A percentile compares a stretch with the other conserved stretches of the same genome.
phyloP scores from a whole-genome alignment of 2,797 vertebrate species.

The Peromyscus melanophrys region DNA sequence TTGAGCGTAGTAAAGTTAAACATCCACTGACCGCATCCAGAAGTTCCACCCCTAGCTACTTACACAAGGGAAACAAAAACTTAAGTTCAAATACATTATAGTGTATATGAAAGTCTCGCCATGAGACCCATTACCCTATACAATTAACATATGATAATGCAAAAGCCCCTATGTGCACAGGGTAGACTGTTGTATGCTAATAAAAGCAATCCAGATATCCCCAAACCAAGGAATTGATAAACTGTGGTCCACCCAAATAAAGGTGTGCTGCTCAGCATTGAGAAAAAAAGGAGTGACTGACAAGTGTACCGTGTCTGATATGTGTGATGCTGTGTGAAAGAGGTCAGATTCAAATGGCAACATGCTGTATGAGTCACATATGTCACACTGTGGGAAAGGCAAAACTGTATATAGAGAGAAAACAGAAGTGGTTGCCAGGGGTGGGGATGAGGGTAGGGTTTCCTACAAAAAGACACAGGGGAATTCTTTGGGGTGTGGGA shows the following conservation, averaged over 20 bases:
- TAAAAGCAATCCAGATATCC: not conserved
- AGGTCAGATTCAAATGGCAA: not conserved
- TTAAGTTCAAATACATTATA: not conserved
- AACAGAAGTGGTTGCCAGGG: conserved; percentile 23
- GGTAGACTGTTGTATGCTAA: not conserved
- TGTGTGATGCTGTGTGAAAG: not conserved
- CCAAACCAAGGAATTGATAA: not conserved
- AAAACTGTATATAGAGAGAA: not conserved
- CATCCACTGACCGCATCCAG: not conserved
- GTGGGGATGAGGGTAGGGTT: not conserved
- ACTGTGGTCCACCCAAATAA: not conserved
- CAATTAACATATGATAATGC: not conserved
- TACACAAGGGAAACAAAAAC: not conserved
- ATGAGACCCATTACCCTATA: not conserved
- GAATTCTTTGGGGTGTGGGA: conserved; percentile 18
- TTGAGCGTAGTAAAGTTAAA: conserved; percentile 7
- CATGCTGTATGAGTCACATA: not conserved
- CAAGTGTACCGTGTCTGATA: not conserved
- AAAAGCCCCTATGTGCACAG: not conserved
- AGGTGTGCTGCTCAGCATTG: not conserved
- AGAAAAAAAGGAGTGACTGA: not conserved
- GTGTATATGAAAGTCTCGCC: not conserved
- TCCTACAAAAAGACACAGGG: not conserved
- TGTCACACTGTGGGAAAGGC: conserved; percentile 2
- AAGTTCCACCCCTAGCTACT: conserved; percentile 7